Conservation (phyloP, 2,113 vertebrate genomes). For the Xerus inauris region DNA sequence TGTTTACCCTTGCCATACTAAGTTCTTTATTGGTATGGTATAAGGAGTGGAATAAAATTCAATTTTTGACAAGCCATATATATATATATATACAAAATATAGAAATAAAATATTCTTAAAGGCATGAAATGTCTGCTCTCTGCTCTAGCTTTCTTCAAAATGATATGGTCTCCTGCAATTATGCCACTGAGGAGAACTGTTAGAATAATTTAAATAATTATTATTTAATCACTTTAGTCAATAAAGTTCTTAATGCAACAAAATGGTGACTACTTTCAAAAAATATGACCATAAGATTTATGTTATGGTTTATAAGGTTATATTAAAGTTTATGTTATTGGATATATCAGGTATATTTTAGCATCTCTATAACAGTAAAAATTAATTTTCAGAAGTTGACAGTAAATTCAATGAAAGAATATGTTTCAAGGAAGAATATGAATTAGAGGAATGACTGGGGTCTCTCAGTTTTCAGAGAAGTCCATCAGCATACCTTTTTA, state of each 20-base stretch:
- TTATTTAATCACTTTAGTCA: neutral
- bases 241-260: neutral
- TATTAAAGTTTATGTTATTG: neutral
- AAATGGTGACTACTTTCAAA: neutral
- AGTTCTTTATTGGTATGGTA: neutral
- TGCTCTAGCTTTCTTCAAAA: neutral
- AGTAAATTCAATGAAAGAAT: neutral
- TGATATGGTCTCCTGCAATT: neutral
- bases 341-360: neutral
- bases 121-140: neutral
- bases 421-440: neutral
- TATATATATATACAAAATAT: neutral
- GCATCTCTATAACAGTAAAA: neutral
- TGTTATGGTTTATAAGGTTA: no score
- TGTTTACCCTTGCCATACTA: neutral
- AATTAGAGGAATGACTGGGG: neutral
- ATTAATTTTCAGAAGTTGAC: neutral
- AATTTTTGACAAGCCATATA: neutral
- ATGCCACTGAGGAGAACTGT: neutral
- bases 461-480: constrained; percentile 20
- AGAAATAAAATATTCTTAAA: neutral
- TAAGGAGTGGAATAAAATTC: neutral
- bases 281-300: neutral
- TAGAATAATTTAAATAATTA: neutral
- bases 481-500: neutral